Evolutionary conservation across 2,797 vertebrate genomes (phyloP).

Genomic region (Falco columbarius): DNA sequence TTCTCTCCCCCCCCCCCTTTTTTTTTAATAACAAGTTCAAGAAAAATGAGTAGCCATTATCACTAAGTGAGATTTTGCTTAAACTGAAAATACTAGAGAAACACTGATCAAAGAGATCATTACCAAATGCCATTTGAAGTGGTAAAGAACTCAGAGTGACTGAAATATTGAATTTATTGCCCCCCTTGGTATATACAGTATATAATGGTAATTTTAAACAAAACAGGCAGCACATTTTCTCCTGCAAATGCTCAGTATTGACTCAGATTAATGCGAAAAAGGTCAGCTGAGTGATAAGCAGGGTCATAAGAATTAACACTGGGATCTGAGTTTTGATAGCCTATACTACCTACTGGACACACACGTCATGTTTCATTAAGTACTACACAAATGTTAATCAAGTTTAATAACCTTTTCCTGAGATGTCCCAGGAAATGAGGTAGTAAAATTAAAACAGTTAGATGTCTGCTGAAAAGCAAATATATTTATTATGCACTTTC

Average conservation of each 20-base stretch:
- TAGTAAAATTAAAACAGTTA: slow-evolving; percentile 62
- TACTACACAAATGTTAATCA: not conserved
- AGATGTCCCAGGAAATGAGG: slow-evolving; percentile 13
- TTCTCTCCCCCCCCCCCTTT: too few relatives aligned
- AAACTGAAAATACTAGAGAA: not conserved
- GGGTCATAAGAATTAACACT: not conserved
- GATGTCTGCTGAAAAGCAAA: slow-evolving; percentile 96
- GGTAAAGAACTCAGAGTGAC: not conserved
- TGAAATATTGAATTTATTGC: not conserved
- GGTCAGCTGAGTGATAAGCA: not conserved
- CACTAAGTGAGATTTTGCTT: not conserved
- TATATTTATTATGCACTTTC: slow-evolving; percentile 99
- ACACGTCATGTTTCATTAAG: not conserved
- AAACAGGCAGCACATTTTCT: not conserved
- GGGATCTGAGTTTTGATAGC: not conserved
- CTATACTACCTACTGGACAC: not conserved
- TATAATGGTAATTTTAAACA: not conserved
- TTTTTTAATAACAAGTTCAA: not conserved
- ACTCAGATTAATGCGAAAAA: not conserved
- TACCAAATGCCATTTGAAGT: not conserved
- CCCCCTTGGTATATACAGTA: not conserved
- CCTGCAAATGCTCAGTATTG: not conserved
- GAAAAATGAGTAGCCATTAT: not conserved
- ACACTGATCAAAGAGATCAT: not conserved
- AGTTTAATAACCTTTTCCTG: slow-evolving; percentile 18